Evolutionary conservation across 2,888 invertebrate genomes (phyloP).

Genomic region (Sepiola atlantica): DNA sequence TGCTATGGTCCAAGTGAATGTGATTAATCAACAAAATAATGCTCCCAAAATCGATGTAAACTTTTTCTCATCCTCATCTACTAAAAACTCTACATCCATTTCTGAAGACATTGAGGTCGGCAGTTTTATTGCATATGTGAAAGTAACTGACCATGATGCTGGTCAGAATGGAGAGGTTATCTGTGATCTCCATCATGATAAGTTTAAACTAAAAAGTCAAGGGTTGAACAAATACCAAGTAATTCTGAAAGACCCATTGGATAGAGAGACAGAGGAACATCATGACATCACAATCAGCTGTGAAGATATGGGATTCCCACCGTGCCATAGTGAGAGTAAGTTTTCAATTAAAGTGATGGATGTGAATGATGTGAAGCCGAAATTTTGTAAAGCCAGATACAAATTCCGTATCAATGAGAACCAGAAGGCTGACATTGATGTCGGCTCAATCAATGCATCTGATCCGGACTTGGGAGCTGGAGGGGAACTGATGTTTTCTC

Average conservation of each 20-base stretch:
- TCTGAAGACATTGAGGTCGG: not conserved
- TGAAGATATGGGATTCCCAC: constrained; percentile 32
- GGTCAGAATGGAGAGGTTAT: constrained; percentile 32
- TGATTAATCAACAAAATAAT: not conserved
- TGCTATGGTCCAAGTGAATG: not conserved
- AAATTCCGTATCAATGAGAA: constrained; percentile 1
- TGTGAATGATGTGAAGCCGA: not conserved
- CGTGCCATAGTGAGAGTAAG: not conserved
- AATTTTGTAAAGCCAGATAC: not conserved
- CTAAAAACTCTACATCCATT: not conserved
- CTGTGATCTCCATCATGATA: constrained; percentile 13
- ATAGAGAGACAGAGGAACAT: not conserved
- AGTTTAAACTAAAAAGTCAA: constrained; percentile 5
- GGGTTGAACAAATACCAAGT: constrained; percentile 12
- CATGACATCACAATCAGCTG: constrained; percentile 32
- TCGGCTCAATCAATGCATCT: not conserved
- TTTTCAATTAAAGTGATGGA: constrained; percentile 12
- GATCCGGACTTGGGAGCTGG: constrained; percentile 19
- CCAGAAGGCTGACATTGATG: constrained; percentile 13
- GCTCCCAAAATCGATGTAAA: not conserved
- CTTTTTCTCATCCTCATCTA: not conserved
- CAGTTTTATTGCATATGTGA: constrained; percentile 10
- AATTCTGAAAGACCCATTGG: not conserved
- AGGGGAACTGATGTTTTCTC: not conserved
- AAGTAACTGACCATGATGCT: not conserved